Conservation (phyloP, 2,888 invertebrate genomes). For the Standfussiana lucernea region DNA sequence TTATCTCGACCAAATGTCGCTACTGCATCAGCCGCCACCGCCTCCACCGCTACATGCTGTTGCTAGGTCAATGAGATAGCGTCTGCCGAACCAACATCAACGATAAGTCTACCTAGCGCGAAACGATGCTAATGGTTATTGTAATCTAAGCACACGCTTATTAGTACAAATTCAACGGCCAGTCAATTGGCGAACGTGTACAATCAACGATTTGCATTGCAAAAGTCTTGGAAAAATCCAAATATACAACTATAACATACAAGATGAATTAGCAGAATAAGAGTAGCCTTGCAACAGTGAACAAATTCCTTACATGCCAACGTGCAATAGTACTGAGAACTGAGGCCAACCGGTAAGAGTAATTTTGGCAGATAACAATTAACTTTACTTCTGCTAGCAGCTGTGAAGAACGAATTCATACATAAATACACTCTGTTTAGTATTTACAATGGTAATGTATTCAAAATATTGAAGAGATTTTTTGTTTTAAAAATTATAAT, state of each 20-base stretch:
- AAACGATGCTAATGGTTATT: slow-evolving; percentile 31
- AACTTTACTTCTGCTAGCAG: slow-evolving; percentile 40
- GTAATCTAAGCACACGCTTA: slow-evolving; percentile 33
- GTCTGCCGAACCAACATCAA: slow-evolving; percentile 9
- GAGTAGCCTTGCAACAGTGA: slow-evolving; percentile 60
- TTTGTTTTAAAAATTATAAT: slow-evolving; percentile 23
- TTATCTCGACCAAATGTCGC: slow-evolving; percentile 66
- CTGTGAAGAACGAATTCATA: slow-evolving; percentile 51
- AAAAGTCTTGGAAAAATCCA: slow-evolving; percentile 47
- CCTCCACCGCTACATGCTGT: slow-evolving; percentile 44
- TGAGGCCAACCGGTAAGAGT: slow-evolving; percentile 55
- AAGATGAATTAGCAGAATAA: slow-evolving; percentile 59
- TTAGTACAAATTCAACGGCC: slow-evolving; percentile 13
- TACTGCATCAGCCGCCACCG: slow-evolving; percentile 54
- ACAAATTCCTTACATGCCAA: slow-evolving; percentile 55
- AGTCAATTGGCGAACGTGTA: slow-evolving; percentile 13
- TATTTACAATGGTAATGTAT: slow-evolving; percentile 58
- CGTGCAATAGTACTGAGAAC: slow-evolving; percentile 27
- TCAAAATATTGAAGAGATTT: slow-evolving; percentile 41
- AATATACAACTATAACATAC: slow-evolving; percentile 41
- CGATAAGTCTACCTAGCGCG: neutral
- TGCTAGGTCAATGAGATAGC: slow-evolving; percentile 66
- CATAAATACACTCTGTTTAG: slow-evolving; percentile 46
- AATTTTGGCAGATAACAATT: slow-evolving; percentile 57
- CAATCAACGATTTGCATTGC: slow-evolving; percentile 36